Percentiles rank a stretch among this genome's conserved stretches.
These are phyloP conservation scores for Cliona cf. orientalis DNA, from an alignment of 37 sponge, comb jelly and placozoan genomes.

Conservation along the genomic window DNA sequence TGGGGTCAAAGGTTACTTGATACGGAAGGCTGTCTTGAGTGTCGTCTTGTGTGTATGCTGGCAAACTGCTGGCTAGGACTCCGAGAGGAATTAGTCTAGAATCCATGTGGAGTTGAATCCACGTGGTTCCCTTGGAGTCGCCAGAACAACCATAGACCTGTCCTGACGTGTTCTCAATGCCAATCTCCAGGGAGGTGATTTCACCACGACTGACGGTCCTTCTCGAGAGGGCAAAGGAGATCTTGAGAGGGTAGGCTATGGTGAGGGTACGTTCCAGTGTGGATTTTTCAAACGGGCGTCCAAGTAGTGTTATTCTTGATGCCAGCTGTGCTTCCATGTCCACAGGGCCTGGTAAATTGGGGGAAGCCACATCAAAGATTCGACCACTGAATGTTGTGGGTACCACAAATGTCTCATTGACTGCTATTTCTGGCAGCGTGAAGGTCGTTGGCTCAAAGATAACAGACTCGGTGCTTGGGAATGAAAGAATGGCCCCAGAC, in stretches of 20 bases:
- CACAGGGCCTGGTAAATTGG: conserved; percentile 78
- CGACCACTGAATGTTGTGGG: conserved; percentile 67
- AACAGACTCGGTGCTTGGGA: conserved; percentile 69
- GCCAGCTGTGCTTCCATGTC: conserved; percentile 40
- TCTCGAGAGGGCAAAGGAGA: conserved; percentile 42
- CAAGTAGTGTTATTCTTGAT: conserved; percentile 59
- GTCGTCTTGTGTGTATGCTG: too few relatives aligned
- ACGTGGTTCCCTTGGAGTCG: conserved; percentile 58
- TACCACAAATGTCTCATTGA: conserved; percentile 38
- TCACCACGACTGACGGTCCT: conserved; percentile 66
- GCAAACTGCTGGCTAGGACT: too few relatives aligned
- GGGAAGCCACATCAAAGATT: conserved; percentile 76
- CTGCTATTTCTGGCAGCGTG: conserved; percentile 55
- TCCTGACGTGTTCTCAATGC: conserved; percentile 43
- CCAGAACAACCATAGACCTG: conserved; percentile 19
- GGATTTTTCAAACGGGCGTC: conserved; percentile 72
- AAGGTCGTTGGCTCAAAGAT: conserved; percentile 66
- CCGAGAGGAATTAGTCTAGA: conserved; percentile 58
- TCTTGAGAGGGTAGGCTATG: conserved; percentile 79
- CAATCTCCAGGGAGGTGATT: conserved; percentile 52
- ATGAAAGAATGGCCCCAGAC: conserved; percentile 60
- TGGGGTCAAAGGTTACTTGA: conserved; percentile 41
- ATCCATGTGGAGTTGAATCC: conserved; percentile 54
- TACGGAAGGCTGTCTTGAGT: background rate
- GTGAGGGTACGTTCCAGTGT: conserved; percentile 23